Evolutionary conservation across 2,113 vertebrate species (phyloP).

Genomic region (Semicossyphus pulcher): DNA sequence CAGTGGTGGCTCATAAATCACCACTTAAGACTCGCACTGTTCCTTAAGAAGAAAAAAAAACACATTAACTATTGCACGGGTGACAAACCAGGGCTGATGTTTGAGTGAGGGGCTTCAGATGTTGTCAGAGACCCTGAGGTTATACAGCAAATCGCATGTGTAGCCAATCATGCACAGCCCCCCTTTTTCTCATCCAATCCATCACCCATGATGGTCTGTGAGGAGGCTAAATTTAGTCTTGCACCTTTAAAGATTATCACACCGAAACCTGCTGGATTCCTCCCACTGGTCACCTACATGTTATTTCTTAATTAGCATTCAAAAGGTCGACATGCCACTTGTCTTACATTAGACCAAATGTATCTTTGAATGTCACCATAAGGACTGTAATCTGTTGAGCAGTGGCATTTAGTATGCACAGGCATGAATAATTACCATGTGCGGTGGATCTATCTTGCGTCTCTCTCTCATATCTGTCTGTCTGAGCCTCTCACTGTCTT

Average conservation of each 20-base stretch:
- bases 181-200: conserved; percentile 61
- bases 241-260: conserved; percentile 24
- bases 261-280: conserved; percentile 10
- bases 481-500: conserved; percentile 23
- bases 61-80: conserved; percentile 4
- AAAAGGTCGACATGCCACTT: conserved; percentile 9
- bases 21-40: too few relatives aligned
- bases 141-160: conserved; percentile 56
- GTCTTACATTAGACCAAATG: conserved; percentile 9
- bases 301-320: conserved; percentile 2
- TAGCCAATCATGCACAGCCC: conserved; percentile 60
- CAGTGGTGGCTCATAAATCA: conserved; percentile 14
- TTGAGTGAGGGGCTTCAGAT: conserved; percentile 47
- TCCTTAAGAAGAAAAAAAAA: neutral
- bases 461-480: conserved; percentile 43
- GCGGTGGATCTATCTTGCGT: conserved; percentile 20
- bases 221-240: conserved; percentile 50
- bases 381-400: conserved; percentile 47
- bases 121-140: conserved; percentile 46
- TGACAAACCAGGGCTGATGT: conserved; percentile 42
- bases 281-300: neutral
- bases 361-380: conserved; percentile 30
- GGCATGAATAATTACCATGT: conserved; percentile 36
- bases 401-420: conserved; percentile 44
- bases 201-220: conserved; percentile 53